Conservation (phyloP, 2,797 vertebrate species). For the Eulemur mongoz region DNA sequence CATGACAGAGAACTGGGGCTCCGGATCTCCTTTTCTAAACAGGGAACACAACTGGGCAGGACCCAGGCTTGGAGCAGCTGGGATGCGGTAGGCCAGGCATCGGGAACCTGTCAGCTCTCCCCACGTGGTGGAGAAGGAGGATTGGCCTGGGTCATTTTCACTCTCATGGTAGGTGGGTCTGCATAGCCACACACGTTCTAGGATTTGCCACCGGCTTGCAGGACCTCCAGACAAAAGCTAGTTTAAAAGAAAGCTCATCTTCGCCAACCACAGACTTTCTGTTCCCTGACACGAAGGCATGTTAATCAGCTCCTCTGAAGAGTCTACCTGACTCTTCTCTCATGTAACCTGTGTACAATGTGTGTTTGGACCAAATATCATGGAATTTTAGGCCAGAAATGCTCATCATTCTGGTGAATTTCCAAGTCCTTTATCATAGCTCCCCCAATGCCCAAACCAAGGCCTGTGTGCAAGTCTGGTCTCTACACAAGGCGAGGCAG, state of each 20-base stretch:
- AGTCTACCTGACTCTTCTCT: background rate
- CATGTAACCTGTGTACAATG: background rate
- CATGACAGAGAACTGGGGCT: background rate
- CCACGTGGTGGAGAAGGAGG: background rate
- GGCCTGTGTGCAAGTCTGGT: background rate
- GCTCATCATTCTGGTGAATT: background rate
- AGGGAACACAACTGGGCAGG: background rate
- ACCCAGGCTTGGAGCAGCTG: too few relatives aligned
- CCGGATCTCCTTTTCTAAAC: background rate
- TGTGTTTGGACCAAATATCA: background rate
- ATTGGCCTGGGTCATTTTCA: background rate
- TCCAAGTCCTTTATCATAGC: background rate
- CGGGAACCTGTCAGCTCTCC: background rate
- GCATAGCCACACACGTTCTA: background rate
- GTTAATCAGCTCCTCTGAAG: background rate
- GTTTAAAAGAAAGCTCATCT: background rate
- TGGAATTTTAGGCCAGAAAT: background rate
- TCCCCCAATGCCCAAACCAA: background rate
- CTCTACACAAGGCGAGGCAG: background rate
- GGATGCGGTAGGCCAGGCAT: background rate
- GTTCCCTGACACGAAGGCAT: background rate
- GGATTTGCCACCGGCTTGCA: background rate
- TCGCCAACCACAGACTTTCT: background rate
- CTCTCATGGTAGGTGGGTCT: background rate
- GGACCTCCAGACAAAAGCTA: background rate